Evolutionary conservation across 2,888 invertebrate genomes (phyloP), one percentile per base, ranked within the genome.

Genomic region (Meganola albula): DNA sequence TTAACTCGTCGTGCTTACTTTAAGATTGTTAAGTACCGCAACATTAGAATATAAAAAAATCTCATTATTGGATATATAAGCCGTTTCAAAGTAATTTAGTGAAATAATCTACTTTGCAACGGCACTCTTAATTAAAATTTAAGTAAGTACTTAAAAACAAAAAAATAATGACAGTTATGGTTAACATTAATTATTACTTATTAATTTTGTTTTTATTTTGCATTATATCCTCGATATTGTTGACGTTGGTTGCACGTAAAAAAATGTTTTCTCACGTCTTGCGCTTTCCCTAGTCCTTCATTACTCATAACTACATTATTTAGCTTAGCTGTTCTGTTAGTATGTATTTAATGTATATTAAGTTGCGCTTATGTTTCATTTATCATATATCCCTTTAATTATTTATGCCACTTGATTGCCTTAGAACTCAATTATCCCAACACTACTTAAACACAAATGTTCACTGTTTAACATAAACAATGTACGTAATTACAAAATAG

Each of bases 281-380:
- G 28, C 37, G 57, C 55, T 58, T 58, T 33, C 54, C 52, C 47
- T 51, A 37, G 40, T 47, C 47, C 42, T 48, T 49, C 59, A 57
- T 53, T 56, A 52, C 50, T 47, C 54, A 58, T 58, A 34, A 37
- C n/a, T 42, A 48, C 45, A 51, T 54, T 39, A 41, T 37, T 49
- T 51, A 20, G 20, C 20, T 57, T 50, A 51, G 35, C 49, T 46
- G 48, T 39, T 34, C 47, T 49, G 31, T 46, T 53, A 47, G 43
- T 50, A 55, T 54, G 28, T 49, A 47, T 51, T 32, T 44, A n/a
- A n/a, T n/a, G 44, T 53, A 48, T 58, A 47, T 47, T 50, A 57
- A 53, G 56, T 47, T 50, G 56, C 53, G 57, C 59, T 61, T 52
- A 53, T 40, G 42, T 51, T 53, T 44, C 53, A 56, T 53, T 53